Evolutionary conservation across 1,140 invertebrate genomes (phyloP), one percentile per base, ranked within the genome.

Genomic region (Apolygus lucorum): DNA sequence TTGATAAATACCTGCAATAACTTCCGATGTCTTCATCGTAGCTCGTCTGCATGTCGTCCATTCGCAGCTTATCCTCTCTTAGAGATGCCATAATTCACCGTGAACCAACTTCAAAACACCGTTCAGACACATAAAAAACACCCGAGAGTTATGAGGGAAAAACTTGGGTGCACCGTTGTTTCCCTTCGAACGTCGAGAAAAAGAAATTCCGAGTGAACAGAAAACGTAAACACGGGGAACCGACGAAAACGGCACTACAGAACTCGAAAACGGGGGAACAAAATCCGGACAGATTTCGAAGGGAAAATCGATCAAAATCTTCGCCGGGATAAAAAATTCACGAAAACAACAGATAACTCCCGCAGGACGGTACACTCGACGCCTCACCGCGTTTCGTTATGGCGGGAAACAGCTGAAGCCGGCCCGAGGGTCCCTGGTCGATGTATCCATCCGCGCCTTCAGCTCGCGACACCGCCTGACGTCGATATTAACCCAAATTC

Each of bases 331-430:
- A 54, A 22, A 63, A 59, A 69, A 68, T 49, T 67, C 52, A 28
- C 59, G 27, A 64, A 52, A 28, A 28, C 29, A 63, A 64, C 68
- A 69, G 70, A 59, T 11, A 8, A 22, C 11, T 17, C 54, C 59
- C 72, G 52, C 52, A 62, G 67, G 70, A 68, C 62, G 66, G 65
- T 73, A 74, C 72, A 73, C 70, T 71, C 74, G 71, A 75, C 73
- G 73, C 80, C 80, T 79, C 78, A 77, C 78, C 79, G 80, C 78
- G 79, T 81, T 82, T 81, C 81, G 82, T 83, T 83, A 81, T 84
- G 83, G 82, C 84, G 84, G 84, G 83, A 85, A 85, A 85, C 84
- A 85, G 84, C 84, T 85, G 84, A 84, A 79, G 78, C 79, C 76
- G 76, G 77, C 76, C 68, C 63, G 24, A 28, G 28, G n/a, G 28